Base-by-base conservation (phyloP, 2,113 vertebrate species). In the Acanthisitta chloris region DNA sequence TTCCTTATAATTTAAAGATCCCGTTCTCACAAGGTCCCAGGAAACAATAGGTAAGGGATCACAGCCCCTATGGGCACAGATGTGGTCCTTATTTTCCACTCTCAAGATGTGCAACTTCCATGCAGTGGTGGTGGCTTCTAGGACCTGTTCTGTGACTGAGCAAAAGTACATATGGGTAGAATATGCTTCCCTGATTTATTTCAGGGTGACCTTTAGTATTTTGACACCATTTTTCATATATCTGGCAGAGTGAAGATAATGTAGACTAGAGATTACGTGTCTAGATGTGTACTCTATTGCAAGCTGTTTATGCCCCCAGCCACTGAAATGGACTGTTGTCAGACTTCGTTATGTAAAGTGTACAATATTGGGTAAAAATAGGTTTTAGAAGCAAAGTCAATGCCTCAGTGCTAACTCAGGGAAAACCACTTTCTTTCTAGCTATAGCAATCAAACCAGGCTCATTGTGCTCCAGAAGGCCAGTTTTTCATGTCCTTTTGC, bases 241-340 rank as follows among this genome's bases (percentile, higher is more conserved):
- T 90, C 85, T 92, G 74, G 23, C 43, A 61, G 59, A 73, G 45
- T 58, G 72, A 88, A 93, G 86, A 66, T 80, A 72, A 82, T 0
- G 3, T 46, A 71, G 70, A 51, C 42, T 54, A 81, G 42, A 0
- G 18, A 93, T 93, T 90, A 54, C 0, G 0, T 48, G 65, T 80
- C 82, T 92, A 66, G 80, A 77, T 78, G 26, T 1, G 3, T 71
- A 42, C 34, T 80, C 17, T n/a, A 14, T 74, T 80, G 72, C 64
- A 79, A 84, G 57, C 34, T 96, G 59, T 91, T 96, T 96, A 80
- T 94, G 94, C 80, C 88, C 15, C 51, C 70, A 78, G 88, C 91
- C 83, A 91, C 73, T 72, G 81, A 87, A 84, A 67, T 69, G 73
- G 36, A 73, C 91, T 72, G 29, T 92, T 96, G 73, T 95, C 86